Conservation (phyloP, 2,113 vertebrate species). For the Xenopus borealis region DNA sequence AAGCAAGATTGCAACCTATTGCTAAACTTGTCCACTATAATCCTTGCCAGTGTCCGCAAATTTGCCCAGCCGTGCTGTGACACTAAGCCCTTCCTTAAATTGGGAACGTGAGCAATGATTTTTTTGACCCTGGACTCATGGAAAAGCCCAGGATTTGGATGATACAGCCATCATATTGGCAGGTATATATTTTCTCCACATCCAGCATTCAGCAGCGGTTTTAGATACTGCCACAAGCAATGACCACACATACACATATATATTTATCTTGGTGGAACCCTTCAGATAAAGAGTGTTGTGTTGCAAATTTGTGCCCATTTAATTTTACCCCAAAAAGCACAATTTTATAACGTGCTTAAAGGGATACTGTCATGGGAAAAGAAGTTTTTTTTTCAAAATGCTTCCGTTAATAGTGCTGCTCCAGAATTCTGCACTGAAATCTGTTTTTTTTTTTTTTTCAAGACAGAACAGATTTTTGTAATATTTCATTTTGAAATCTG, state of each 20-base stretch:
- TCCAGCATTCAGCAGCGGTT: conserved; percentile 16
- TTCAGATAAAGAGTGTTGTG: too few relatives aligned
- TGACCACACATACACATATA: neutral
- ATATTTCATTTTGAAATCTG: too few relatives aligned
- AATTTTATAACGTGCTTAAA: too few relatives aligned
- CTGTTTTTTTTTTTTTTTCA: too few relatives aligned
- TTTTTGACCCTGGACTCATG: conserved; percentile 46
- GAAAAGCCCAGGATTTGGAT: conserved; percentile 43
- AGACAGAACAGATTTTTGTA: too few relatives aligned
- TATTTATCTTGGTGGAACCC: too few relatives aligned
- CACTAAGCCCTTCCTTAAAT: conserved; percentile 36
- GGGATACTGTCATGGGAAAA: too few relatives aligned
- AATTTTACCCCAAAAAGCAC: too few relatives aligned
- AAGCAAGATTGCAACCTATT: conserved; percentile 46
- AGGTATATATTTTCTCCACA: conserved; percentile 44
- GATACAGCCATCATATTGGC: conserved; percentile 42
- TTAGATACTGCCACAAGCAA: conserved; percentile 7
- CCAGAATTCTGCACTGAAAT: too few relatives aligned
- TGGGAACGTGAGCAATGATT: conserved; percentile 9
- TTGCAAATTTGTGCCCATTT: too few relatives aligned
- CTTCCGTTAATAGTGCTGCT: too few relatives aligned
- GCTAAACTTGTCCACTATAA: conserved; percentile 46
- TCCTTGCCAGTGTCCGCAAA: conserved; percentile 45
- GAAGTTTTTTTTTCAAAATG: too few relatives aligned
- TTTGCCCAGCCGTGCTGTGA: conserved; percentile 42